These are phyloP conservation scores for Lysandra bellargus DNA, from an alignment of 2,888 invertebrate genomes.

Conservation along the genomic window DNA sequence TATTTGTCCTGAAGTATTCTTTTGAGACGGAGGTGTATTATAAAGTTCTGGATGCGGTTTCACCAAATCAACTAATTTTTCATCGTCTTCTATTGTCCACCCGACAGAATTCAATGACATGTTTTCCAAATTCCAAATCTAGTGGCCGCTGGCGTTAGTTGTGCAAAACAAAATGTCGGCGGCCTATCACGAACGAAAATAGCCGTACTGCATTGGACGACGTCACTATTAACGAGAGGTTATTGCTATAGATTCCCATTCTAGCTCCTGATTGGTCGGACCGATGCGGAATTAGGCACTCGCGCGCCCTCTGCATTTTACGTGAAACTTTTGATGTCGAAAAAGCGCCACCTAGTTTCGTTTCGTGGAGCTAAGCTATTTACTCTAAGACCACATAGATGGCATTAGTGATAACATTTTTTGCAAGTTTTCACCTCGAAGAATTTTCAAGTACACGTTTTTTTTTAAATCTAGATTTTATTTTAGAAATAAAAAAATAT, in stretches of 20 bases:
- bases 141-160: conserved; percentile 44
- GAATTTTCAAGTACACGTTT: not conserved
- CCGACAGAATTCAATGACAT: conserved; percentile 70
- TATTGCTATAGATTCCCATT: conserved; percentile 38
- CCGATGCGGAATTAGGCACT: conserved; percentile 5
- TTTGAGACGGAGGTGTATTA: conserved; percentile 66
- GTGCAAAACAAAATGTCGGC: conserved; percentile 71
- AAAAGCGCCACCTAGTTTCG: conserved; percentile 33
- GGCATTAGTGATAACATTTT: not conserved
- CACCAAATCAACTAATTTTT: conserved; percentile 65
- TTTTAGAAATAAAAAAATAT: not conserved
- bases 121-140: conserved; percentile 56
- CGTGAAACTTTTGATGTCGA: not conserved
- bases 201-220: conserved; percentile 69
- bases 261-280: conserved; percentile 53
- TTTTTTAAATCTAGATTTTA: not conserved
- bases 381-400: conserved; percentile 28
- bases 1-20: conserved; percentile 67
- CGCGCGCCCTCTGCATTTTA: conserved; percentile 7
- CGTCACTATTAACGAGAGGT: conserved; percentile 56
- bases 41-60: conserved; percentile 67
- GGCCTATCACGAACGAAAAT: conserved; percentile 71
- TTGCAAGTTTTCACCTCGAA: not conserved
- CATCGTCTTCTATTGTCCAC: conserved; percentile 68
- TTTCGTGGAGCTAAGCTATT: not conserved